These are phyloP conservation scores for Pardosa pseudoannulata DNA, from an alignment of 2,888 invertebrate species.

Conservation along the genomic window DNA sequence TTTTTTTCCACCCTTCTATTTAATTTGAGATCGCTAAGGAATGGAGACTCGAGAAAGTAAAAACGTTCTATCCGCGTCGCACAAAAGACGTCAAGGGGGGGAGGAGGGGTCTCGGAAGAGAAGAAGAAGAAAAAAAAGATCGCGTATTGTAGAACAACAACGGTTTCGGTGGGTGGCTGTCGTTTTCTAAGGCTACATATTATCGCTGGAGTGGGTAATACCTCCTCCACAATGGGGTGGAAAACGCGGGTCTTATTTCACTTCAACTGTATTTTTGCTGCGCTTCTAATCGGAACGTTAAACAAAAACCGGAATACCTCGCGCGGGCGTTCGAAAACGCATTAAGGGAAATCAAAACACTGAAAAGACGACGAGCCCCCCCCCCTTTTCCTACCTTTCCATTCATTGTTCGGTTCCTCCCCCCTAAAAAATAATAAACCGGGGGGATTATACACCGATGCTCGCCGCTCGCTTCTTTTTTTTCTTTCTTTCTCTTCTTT, in stretches of 20 bases:
- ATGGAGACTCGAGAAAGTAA: not conserved
- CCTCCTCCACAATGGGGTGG: not conserved
- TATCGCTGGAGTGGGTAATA: not conserved
- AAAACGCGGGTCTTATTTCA: too few species aligned
- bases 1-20: too few species aligned
- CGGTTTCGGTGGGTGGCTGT: too few species aligned
- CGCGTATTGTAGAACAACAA: not conserved
- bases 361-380: not conserved
- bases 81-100: not conserved
- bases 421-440: slow-evolving; percentile 51
- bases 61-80: not conserved
- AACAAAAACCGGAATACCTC: slow-evolving; percentile 23
- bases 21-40: too few species aligned
- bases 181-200: not conserved
- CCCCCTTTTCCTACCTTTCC: too few species aligned
- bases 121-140: not conserved
- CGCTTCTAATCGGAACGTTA: slow-evolving; percentile 40
- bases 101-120: not conserved
- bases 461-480: too few species aligned
- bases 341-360: slow-evolving; percentile 11
- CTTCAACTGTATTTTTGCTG: not conserved
- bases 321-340: slow-evolving; percentile 15
- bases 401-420: slow-evolving; percentile 29
- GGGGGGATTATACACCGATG: slow-evolving; percentile 51
- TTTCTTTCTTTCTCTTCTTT: too few species aligned